Conservation (phyloP, 2,888 invertebrate species). For the Trypoxylon attenuatum region DNA sequence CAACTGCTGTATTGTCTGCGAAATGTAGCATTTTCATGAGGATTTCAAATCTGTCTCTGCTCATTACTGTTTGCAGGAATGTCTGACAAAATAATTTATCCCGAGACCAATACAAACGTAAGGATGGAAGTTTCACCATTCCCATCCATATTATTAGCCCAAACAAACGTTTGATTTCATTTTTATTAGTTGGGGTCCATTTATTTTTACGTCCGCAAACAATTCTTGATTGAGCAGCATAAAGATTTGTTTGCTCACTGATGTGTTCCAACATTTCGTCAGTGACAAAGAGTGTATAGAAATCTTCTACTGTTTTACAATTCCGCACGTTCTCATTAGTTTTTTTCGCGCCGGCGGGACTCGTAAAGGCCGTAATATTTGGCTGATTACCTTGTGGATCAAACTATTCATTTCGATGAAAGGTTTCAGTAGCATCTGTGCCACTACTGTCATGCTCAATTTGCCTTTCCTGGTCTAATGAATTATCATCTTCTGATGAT, state of each 20-base stretch:
- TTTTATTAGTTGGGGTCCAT: conserved; percentile 4
- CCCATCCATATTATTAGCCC: conserved; percentile 6
- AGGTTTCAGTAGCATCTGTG: conserved; percentile 24
- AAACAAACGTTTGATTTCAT: conserved; percentile 6
- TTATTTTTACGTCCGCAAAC: background rate
- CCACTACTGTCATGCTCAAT: conserved; percentile 15
- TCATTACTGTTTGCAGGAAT: conserved; percentile 6
- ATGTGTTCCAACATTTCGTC: background rate
- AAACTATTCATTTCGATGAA: conserved; percentile 7
- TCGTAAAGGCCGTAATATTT: background rate
- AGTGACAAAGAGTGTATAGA: conserved; percentile 3
- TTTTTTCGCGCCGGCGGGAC: background rate
- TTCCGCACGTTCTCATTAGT: background rate
- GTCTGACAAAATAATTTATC: conserved; percentile 1
- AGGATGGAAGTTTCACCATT: conserved; percentile 11
- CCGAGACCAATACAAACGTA: conserved; percentile 9
- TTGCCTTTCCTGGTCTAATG: conserved; percentile 17
- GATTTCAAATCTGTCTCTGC: conserved; percentile 9
- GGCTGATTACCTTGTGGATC: conserved; percentile 6
- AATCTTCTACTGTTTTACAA: background rate
- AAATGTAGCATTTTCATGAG: conserved; percentile 8
- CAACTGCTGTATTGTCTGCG: conserved; percentile 8
- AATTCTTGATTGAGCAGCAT: background rate
- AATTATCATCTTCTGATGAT: conserved; percentile 23
- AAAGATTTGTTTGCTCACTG: conserved; percentile 8